Evolutionary conservation across 2,113 vertebrate genomes (phyloP), one percentile per base, ranked within the genome.

Genomic region (Fregata magnificens): DNA sequence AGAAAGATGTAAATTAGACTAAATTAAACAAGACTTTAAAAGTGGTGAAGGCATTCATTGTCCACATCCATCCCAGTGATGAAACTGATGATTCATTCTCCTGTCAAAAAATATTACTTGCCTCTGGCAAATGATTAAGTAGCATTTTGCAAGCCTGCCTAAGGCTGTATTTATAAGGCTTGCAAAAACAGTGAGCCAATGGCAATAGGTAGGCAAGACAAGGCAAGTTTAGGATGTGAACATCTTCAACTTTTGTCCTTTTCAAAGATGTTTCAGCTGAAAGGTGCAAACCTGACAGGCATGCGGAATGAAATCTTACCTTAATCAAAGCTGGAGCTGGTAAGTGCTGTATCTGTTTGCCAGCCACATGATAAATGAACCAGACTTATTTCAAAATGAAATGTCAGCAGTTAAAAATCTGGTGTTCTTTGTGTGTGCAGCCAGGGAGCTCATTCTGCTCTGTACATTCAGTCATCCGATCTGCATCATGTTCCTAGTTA

Each of bases 21-120:
- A 45, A 74, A 72, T 83, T 88, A 66, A 90, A 82, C 58, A 58
- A 70, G 56, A 59, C n/a, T 94, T 56, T 82, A 21, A 53, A 70
- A 72, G 34, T 67, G 59, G 34, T 7, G 19, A 87, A 87, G 66
- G 31, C 29, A 11, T 80, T 79, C 10, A 22, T 66, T 83, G 82
- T 95, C 63, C 17, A 10, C 10, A 21, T 86, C 82, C n/a, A 65
- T 85, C 20, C 11, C 8, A 1, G 62, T 42, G 17, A 79, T 49
- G 58, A 95, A 95, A 77, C 38, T 50, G 72, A 94, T 98, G 96
- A 97, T 96, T 97, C 96, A 97, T 93, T 90, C 52, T 85, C 24
- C 73, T 84, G 88, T 93, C 78, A 92, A 94, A 95, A 96, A 93
- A 86, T 88, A 94, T 86, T 82, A 73, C 74, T 82, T 89, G 87